Percentiles rank a stretch among this genome's conserved stretches.
Conservation (phyloP, 1,140 invertebrate genomes). For the Lepidostoma basale region DNA sequence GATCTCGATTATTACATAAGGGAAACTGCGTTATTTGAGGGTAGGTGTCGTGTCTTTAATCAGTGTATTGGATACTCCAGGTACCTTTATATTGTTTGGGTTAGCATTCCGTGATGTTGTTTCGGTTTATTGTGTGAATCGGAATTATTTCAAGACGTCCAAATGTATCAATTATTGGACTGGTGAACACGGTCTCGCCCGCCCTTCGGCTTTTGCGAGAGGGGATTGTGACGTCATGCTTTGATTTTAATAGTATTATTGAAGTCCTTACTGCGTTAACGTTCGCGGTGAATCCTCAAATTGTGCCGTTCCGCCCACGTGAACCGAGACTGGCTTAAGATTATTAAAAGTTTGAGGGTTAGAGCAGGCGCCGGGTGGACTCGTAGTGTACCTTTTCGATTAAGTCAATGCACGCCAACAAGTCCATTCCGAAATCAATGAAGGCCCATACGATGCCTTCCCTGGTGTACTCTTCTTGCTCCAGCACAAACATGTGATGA, state of each 20-base stretch:
- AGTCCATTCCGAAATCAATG: conserved; percentile 98
- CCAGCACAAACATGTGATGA: conserved; percentile 98
- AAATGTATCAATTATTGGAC: neutral
- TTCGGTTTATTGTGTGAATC: neutral
- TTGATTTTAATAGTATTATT: too few relatives aligned
- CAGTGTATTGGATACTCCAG: neutral
- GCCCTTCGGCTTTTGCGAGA: neutral
- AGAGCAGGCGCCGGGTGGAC: neutral
- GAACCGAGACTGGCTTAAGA: too few relatives aligned
- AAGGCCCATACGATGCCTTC: conserved; percentile 96
- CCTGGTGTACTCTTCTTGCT: conserved; percentile 96
- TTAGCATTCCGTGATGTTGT: neutral
- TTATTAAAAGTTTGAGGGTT: conserved; percentile 87
- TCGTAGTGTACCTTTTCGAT: conserved; percentile 87
- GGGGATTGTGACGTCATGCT: neutral
- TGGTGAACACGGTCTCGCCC: neutral
- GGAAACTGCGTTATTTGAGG: neutral
- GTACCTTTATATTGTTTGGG: neutral
- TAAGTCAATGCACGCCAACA: conserved; percentile 94
- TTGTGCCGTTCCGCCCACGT: neutral
- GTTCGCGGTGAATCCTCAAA: neutral
- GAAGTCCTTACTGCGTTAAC: conserved; percentile 1
- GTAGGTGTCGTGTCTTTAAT: neutral
- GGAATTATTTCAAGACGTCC: neutral
- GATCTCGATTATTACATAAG: conserved; percentile 2